Base-by-base conservation (phyloP, 2,113 vertebrate species). In the Eleginops maclovinus region DNA sequence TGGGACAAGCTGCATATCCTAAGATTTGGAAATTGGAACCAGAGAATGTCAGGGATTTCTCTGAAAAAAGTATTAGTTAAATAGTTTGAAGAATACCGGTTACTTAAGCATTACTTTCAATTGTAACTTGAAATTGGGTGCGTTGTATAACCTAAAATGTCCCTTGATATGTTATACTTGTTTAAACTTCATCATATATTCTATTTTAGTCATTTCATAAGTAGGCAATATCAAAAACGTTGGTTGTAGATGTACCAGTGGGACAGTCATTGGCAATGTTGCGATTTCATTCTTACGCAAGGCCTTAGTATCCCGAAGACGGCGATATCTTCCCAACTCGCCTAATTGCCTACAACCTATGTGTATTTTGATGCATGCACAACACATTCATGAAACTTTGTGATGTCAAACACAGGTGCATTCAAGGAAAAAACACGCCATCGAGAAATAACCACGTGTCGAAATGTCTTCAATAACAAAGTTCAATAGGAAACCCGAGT, bases 401-500 rank as follows among this genome's bases (percentile, higher is more conserved):
- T 19, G 3, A 22, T 8, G 24, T 16, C 6, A 5, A 56, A 49
- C 21, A 14, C 3, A 3, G 3, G 13, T 4, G 15, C 24, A 21
- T 22, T 12, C 3, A 28, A 7, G 0, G n/a, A n/a, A 40, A 14
- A 31, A 21, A 44, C 19, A 36, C 31, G 7, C 31, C 6, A 13
- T 31, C 1, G n/a, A 59, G n/a, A 13, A 13, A 44, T 15, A 15
- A 28, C 9, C 9, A 55, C 47, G 62, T 24, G n/a, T 7, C 11
- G 12, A 4, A 49, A 28, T 26, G 9, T 54, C 17, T 47, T 17
- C 28, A 46, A 49, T 14, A 17, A 41, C 53, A 66, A 72, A 68
- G 63, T 81, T 76, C 22, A 83, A 74, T 41, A 13, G 21, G 55
- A 59, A 80, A 64, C 19, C 24, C 7, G 21, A 43, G 40, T 21